phyloP scores from a whole-genome alignment of 2,113 vertebrate genomes.

The Pseudolaguvia tuberculata region DNA sequence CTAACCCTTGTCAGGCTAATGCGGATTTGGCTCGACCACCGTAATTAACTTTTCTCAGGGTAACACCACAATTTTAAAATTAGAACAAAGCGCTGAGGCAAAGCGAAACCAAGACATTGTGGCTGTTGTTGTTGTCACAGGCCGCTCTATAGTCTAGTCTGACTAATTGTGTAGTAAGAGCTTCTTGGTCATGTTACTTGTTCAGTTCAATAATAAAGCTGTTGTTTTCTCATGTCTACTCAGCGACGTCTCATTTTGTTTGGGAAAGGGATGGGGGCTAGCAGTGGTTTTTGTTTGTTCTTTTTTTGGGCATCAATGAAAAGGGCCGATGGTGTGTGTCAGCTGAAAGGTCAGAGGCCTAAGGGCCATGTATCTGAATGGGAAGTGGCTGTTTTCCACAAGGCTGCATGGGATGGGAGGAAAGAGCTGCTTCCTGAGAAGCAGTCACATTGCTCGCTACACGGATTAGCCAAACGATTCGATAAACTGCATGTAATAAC shows the following conservation, averaged over 20 bases:
- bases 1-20: conserved; percentile 6
- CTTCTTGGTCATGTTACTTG: conserved; percentile 41
- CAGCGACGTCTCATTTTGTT: conserved; percentile 32
- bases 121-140: background rate
- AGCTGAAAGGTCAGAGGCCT: conserved; percentile 12
- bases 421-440: conserved; percentile 47
- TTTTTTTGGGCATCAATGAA: conserved; percentile 20
- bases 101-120: background rate
- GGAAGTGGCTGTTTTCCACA: conserved; percentile 44
- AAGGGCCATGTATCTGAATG: conserved; percentile 24
- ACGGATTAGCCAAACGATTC: background rate
- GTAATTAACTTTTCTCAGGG: conserved; percentile 15
- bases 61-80: conserved; percentile 9
- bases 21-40: conserved; percentile 17
- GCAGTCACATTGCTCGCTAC: conserved; percentile 26
- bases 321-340: background rate
- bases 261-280: background rate
- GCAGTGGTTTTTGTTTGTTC: conserved; percentile 13
- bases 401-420: conserved; percentile 34
- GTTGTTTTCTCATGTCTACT: conserved; percentile 39
- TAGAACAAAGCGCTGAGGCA: background rate
- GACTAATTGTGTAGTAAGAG: conserved; percentile 39
- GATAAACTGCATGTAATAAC: background rate
- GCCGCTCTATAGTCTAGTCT: conserved; percentile 12
- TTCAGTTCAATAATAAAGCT: conserved; percentile 40